Base-by-base conservation (phyloP, 2,113 vertebrate species). In the Odobenus rosmarus region DNA sequence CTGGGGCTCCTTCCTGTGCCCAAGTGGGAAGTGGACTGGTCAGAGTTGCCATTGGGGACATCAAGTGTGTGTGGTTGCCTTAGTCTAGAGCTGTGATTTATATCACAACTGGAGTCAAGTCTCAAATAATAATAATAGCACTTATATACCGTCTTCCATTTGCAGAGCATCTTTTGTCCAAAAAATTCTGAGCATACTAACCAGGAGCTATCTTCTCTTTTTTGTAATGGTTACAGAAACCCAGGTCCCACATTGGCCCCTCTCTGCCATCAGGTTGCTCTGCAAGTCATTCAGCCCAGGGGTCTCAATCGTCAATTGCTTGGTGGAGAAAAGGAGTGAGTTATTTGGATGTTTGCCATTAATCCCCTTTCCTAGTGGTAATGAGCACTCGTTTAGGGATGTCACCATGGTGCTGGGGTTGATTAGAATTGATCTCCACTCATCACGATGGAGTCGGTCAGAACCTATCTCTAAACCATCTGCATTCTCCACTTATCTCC, bases 121-220 rank as follows among this genome's bases (percentile, higher is more conserved):
- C 85, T 95, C 71, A 92, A 49, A 84, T 69, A 64, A 90, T 69
- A 64, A 90, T 46, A 79, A 26, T 46, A 93, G 72, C 9, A 76
- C 21, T 62, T 92, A 72, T 72, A 67, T 5, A 79, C 61, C 1
- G 3, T 18, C 36, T 80, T 95, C 59, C n/a, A 76, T 61, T 92
- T 1, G 57, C 21, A 21, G 31, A 83, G 13, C 21, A 87, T 36
- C 19, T 4, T 90, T 87, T 80, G 62, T 55, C 83, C 67, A 84
- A 46, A 94, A 92, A 36, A 12, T 59, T 89, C 74, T 76, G 62
- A 59, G 55, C 10, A 33, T 26, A 9, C 24, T 16, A 49, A 49
- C 31, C 24, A 71, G 19, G 57, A 94, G 87, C 21, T 76, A 59
- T 21, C 53, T 85, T 90, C 36, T 81, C 19, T 57, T 80, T 83